Conservation (phyloP, 2,888 invertebrate genomes). For the Hypselothyrea guttata region DNA sequence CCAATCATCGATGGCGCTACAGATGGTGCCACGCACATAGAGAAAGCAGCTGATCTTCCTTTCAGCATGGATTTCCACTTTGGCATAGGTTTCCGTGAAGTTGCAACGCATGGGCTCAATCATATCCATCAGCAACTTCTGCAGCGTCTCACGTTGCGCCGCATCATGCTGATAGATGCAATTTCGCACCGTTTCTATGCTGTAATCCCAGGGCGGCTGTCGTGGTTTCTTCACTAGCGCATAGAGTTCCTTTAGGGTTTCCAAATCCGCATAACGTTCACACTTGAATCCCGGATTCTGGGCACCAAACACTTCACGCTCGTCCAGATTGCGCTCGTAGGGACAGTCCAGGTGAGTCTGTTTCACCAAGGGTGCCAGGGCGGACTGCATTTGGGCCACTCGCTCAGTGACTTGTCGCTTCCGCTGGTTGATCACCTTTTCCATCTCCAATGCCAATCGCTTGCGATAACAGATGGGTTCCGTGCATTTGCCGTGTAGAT, state of each 20-base stretch:
- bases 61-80: constrained; percentile 33
- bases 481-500: constrained; percentile 58
- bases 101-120: constrained; percentile 45
- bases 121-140: constrained; percentile 32
- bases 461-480: constrained; percentile 37
- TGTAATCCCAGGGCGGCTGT: constrained; percentile 54
- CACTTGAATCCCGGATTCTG: constrained; percentile 52
- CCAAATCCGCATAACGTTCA: constrained; percentile 55
- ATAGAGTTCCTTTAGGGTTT: constrained; percentile 53
- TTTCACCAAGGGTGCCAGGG: constrained; percentile 46
- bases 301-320: constrained; percentile 55
- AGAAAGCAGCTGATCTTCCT: constrained; percentile 55
- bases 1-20: constrained; percentile 69
- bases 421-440: constrained; percentile 44
- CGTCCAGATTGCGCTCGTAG: constrained; percentile 51
- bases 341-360: constrained; percentile 38
- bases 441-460: constrained; percentile 44
- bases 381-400: constrained; percentile 35
- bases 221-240: constrained; percentile 56
- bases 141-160: constrained; percentile 30
- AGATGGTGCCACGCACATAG: constrained; percentile 67
- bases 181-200: constrained; percentile 29
- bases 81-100: constrained; percentile 28
- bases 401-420: constrained; percentile 7
- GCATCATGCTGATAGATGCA: constrained; percentile 27